Base-by-base conservation (phyloP, 2,888 invertebrate genomes). In the Stramonita haemastoma region DNA sequence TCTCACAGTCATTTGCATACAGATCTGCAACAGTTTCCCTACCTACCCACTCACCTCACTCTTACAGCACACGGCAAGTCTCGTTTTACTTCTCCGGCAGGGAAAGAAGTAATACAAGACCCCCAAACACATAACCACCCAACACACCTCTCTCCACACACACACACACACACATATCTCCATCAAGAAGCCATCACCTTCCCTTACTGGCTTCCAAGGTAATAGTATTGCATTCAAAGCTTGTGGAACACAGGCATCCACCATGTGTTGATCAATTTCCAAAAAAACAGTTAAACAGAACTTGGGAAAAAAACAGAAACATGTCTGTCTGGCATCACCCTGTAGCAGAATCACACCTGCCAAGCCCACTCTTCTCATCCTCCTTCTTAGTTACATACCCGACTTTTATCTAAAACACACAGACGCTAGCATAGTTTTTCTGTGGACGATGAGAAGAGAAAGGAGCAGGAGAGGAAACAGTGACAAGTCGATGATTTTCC, bases 81-180 rank as follows among this genome's bases (percentile, higher is more conserved):
- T 8, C 1, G 57, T 86, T 60, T 86, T 86, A 34, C 86, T n/a
- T 26, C 86, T 66, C 26, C 86, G n/a, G 86, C 86, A 86, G 86
- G 86, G 32, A 34, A n/a, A 86, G 86, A 29, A 34, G 86, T 86
- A 86, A 86, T 34, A 60, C 57, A 57, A 6, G 66, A 86, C 86
- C 22, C 66, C 86, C 32, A 56, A 60, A 60, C 13, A 57, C 6
- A 57, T 0, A n/a, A 29, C 13, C 29, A 56, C 22, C 17, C 5
- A 83, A 36, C 0, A 46, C 2, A 26, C 29, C 77, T 26, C 83
- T 46, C 83, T 26, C 29, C 57, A 56, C 17, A 32, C 57, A 46
- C 22, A 15, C n/a, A n/a, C n/a, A n/a, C n/a, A n/a, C 57, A 56
- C 17, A 32, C 57, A 46, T 4, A 11, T n/a, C 83, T 46, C 19